A percentile compares a stretch with the other conserved stretches of the same genome.
These are phyloP conservation scores for Formica exsecta DNA, from an alignment of 1,140 invertebrate genomes.

Conservation along the genomic window DNA sequence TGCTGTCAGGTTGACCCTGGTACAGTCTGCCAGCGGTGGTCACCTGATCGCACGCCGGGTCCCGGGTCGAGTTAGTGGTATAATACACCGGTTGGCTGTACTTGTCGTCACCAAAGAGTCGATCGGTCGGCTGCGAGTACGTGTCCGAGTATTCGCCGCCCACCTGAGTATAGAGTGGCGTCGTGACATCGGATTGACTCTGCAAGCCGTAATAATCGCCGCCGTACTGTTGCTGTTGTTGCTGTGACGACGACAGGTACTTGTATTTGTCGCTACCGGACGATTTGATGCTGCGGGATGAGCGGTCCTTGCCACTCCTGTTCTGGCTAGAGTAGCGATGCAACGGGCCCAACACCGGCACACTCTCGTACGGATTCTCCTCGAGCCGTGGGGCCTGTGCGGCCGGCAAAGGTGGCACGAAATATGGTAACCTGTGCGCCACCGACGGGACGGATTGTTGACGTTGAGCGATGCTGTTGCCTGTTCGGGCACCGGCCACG, in stretches of 20 bases:
- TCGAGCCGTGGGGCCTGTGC: slow-evolving; percentile 78
- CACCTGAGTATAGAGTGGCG: slow-evolving; percentile 77
- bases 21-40: slow-evolving; percentile 78
- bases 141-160: slow-evolving; percentile 71
- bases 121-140: slow-evolving; percentile 74
- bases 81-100: slow-evolving; percentile 80
- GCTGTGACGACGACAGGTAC: slow-evolving; percentile 64
- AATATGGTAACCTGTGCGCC: slow-evolving; percentile 86
- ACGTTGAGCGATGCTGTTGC: slow-evolving; percentile 76
- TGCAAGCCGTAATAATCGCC: slow-evolving; percentile 79
- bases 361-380: slow-evolving; percentile 87
- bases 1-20: slow-evolving; percentile 86
- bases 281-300: slow-evolving; percentile 38
- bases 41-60: slow-evolving; percentile 63
- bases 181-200: slow-evolving; percentile 72
- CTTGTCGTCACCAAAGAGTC: slow-evolving; percentile 80
- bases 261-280: slow-evolving; percentile 72
- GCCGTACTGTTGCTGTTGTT: slow-evolving; percentile 41
- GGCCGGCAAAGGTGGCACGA: slow-evolving; percentile 85
- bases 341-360: slow-evolving; percentile 87
- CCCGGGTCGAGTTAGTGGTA: slow-evolving; percentile 69
- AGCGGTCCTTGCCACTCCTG: slow-evolving; percentile 76
- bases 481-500: slow-evolving; percentile 81
- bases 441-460: slow-evolving; percentile 83
- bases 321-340: slow-evolving; percentile 81